Conservation (phyloP, 2,888 invertebrate species). For the Tipula helvola region DNA sequence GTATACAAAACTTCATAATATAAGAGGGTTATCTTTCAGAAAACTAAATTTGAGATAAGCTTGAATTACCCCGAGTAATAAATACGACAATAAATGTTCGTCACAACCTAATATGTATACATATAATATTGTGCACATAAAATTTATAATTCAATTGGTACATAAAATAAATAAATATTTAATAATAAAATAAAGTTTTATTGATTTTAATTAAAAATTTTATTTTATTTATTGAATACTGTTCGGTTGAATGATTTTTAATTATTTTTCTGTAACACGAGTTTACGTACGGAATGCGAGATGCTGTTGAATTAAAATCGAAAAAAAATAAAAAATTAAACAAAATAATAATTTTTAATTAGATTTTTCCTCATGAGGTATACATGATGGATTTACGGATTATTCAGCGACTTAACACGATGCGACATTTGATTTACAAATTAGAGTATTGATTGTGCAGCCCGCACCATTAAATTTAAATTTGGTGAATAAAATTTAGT, state of each 20-base stretch:
- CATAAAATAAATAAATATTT: background rate
- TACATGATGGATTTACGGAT: background rate
- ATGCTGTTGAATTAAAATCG: too few species aligned
- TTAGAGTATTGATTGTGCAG: background rate
- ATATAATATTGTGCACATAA: background rate
- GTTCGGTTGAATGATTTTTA: background rate
- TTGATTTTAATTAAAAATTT: background rate
- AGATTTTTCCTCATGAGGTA: background rate
- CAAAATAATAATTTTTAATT: background rate
- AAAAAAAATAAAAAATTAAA: too few species aligned
- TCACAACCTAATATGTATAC: background rate
- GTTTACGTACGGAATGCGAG: background rate
- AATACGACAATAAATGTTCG: background rate
- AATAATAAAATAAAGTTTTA: background rate
- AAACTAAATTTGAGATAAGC: background rate
- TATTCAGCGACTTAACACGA: background rate
- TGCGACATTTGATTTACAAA: background rate
- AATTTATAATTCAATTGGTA: too few species aligned
- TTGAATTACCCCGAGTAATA: too few species aligned
- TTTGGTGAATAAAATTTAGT: too few species aligned
- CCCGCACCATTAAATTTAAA: too few species aligned
- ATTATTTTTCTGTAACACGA: background rate
- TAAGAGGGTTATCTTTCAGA: background rate
- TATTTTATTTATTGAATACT: background rate
- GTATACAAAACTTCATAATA: background rate